Evolutionary conservation across 2,888 invertebrate species (phyloP), one percentile per base, ranked within the genome.

Genomic region (Cyclophora punctaria): DNA sequence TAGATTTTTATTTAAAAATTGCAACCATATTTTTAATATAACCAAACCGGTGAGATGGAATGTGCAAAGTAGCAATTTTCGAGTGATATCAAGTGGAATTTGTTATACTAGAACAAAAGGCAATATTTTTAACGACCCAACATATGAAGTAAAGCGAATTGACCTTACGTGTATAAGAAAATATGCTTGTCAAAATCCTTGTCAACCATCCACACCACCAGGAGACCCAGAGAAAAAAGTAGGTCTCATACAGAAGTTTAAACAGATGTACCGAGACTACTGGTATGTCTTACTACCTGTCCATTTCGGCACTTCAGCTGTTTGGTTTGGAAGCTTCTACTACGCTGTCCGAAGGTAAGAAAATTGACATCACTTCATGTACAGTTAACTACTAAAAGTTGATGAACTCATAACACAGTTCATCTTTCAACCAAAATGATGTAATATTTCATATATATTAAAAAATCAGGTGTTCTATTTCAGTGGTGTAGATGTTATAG

Each of bases 261-360:
- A 97, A 78, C 89, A 93, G 70, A 95, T 98, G 93, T 96, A 96
- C 74, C 95, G 94, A 75, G 95, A 98, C 73, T 98, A 99, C 83
- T 99, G 99, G 96, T 98, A 99, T 83, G 95, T 99, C 49, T 85
- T 98, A 51, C 89, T 99, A 51, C 98, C 97, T 3, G 98, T 99
- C 3, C 99, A 99, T 83, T 72, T 95, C 47, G 91, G 92, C 20
- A 98, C 98, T 5, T 99, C 98, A 2, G 86, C 92, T 40, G 89
- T 94, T 50, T 99, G 98, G 98, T 93, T 95, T 78, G 95, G 94
- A 7, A 87, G 93, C 33, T 97, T 98, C 81, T 99, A 97, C 83
- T 93, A 95, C 72, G 82, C 93, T 64, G 95, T 96, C 5, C 92
- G 92, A 80, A 95, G 96, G 98, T 98, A 89, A 81, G 62, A 63